Conservation (phyloP, 2,888 invertebrate species). For the Esperia sulphurella region DNA sequence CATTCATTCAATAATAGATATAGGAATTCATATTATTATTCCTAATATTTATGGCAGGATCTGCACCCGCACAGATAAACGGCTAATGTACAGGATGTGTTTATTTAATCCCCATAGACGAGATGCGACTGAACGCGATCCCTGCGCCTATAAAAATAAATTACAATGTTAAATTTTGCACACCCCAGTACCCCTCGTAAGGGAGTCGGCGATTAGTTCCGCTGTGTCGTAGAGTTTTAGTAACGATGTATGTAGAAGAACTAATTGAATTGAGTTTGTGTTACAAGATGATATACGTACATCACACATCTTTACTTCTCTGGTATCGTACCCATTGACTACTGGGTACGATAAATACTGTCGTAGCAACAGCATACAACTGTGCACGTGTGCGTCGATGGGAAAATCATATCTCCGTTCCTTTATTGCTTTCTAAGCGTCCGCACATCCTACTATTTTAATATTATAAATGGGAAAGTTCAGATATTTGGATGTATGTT, state of each 20-base stretch:
- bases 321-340: no score
- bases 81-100: conserved; percentile 50
- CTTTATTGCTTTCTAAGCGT: no score
- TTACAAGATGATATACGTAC: neutral
- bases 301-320: neutral
- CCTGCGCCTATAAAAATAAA: conserved; percentile 70
- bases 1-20: no score
- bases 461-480: no score
- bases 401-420: no score
- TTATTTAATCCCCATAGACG: conserved; percentile 58
- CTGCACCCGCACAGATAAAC: conserved; percentile 45
- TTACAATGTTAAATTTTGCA: conserved; percentile 73
- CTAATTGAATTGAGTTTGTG: conserved; percentile 25
- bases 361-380: no score
- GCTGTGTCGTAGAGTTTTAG: conserved; percentile 59
- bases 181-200: conserved; percentile 51
- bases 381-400: no score
- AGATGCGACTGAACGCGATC: conserved; percentile 34
- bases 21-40: no score
- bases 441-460: no score
- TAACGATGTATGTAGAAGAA: conserved; percentile 41
- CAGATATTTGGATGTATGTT: no score
- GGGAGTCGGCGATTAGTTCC: conserved; percentile 64
- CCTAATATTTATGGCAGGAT: conserved; percentile 12
- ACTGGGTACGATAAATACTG: no score